Evolutionary conservation across 2,888 invertebrate species (phyloP).

Genomic region (Himalopsyche kuldschensis): DNA sequence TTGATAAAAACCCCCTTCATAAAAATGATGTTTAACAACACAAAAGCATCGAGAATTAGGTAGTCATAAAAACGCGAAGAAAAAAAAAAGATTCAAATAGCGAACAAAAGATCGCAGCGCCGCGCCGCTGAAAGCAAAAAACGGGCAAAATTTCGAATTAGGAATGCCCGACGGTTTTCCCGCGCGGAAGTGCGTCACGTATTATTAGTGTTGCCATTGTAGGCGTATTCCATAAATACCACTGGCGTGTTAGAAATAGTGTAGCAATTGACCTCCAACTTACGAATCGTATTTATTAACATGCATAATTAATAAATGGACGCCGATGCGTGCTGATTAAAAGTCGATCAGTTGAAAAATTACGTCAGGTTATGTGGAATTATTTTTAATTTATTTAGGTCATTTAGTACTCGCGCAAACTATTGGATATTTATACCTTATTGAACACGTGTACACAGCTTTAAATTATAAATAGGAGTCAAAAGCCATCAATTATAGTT

Average conservation of each 20-base stretch:
- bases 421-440: not conserved
- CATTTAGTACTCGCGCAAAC: not conserved
- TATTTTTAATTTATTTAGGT: not conserved
- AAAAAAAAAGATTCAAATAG: not conserved
- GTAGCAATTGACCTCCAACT: not conserved
- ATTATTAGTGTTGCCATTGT: not conserved
- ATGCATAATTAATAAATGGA: not conserved
- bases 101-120: not conserved
- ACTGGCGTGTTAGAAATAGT: not conserved
- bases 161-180: not conserved
- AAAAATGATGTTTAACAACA: not conserved
- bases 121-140: not conserved
- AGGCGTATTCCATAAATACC: not conserved
- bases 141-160: not conserved
- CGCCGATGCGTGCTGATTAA: not conserved
- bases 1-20: not conserved
- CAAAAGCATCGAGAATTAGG: constrained; percentile 1
- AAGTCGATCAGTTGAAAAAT: not conserved
- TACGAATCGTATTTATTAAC: not conserved
- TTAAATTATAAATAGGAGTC: too few species aligned
- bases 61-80: not conserved
- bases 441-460: not conserved
- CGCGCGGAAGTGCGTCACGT: constrained; percentile 1
- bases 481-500: too few species aligned
- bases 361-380: not conserved